Base-by-base conservation (phyloP, 2,113 vertebrate species). In the Spermophilus dauricus region DNA sequence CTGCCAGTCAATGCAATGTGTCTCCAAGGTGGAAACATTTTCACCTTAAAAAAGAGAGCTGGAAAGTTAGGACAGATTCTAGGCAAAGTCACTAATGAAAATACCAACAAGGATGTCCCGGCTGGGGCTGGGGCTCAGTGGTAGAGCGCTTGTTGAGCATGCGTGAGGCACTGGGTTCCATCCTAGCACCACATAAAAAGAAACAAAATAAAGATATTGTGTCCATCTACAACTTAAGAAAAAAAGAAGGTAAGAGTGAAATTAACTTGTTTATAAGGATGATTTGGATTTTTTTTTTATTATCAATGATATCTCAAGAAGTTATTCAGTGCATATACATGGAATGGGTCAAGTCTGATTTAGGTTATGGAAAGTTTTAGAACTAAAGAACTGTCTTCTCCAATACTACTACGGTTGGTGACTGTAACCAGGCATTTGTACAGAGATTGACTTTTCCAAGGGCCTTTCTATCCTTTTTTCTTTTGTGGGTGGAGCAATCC, bases 401-500 rank as follows among this genome's bases (percentile, higher is more conserved):
- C 28, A 8, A 42, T 76, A 61, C 48, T 76, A 61, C 48, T 8
- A n/a, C 39, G 81, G 32, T 34, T 63, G 22, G 45, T 86, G 61
- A 73, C 51, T 37, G 5, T 61, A 51, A 80, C 53, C 37, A 51
- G 24, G 4, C 34, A 32, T 84, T 87, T 83, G 28, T 67, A 65
- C 18, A 93, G 75, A 89, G n/a, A 53, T 48, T 34, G 85, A 56
- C n/a, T 94, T 89, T 92, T 65, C 56, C 75, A 56, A 85, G 42
- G 11, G 75, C 26, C 37, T 81, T 42, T 32, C 42, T 86, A 42
- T 26, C 14, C 22, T 56, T 78, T 17, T 89, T 37, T 90, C 51
- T 63, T 51, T 90, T 72, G 28, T 63, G 42, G 16, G 2, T 12
- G 18, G 28, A 22, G 5, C 4, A 65, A 28, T 17, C 28, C 13